These are phyloP conservation scores for Zosterops lateralis DNA, from an alignment of 2,113 vertebrate species.

Conservation along the genomic window DNA sequence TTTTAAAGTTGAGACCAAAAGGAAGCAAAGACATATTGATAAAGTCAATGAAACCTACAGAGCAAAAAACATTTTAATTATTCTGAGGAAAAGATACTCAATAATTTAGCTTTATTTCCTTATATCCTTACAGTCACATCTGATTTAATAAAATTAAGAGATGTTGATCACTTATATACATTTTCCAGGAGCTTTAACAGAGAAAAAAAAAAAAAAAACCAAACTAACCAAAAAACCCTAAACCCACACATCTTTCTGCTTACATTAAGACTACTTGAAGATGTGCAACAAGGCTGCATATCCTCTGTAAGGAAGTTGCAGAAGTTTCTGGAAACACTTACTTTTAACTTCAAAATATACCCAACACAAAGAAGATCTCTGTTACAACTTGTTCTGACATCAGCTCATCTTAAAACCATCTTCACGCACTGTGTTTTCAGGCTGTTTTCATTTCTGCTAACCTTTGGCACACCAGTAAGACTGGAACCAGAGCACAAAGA, in stretches of 20 bases:
- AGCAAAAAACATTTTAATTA: neutral
- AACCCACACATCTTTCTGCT: neutral
- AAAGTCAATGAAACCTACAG: neutral
- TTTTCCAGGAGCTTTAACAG: neutral
- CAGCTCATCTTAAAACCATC: neutral
- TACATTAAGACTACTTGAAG: neutral
- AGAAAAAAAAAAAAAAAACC: neutral
- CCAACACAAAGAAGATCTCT: neutral
- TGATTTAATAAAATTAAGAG: neutral
- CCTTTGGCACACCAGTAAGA: neutral
- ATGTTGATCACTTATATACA: neutral
- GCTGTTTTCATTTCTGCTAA: neutral
- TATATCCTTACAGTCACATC: neutral
- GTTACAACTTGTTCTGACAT: neutral
- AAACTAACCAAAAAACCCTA: neutral
- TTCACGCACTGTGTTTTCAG: neutral
- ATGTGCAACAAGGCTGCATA: neutral
- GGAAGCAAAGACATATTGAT: neutral
- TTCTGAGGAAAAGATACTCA: neutral
- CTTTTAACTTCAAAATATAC: neutral
- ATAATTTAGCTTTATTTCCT: neutral
- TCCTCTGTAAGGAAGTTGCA: neutral
- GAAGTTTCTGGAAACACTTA: neutral
- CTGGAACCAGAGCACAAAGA: neutral
- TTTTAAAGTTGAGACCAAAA: neutral